Percentiles rank a stretch among this genome's conserved stretches.
phyloP scores from a whole-genome alignment of 2,797 vertebrate genomes.

The Adelosebastes latens region DNA sequence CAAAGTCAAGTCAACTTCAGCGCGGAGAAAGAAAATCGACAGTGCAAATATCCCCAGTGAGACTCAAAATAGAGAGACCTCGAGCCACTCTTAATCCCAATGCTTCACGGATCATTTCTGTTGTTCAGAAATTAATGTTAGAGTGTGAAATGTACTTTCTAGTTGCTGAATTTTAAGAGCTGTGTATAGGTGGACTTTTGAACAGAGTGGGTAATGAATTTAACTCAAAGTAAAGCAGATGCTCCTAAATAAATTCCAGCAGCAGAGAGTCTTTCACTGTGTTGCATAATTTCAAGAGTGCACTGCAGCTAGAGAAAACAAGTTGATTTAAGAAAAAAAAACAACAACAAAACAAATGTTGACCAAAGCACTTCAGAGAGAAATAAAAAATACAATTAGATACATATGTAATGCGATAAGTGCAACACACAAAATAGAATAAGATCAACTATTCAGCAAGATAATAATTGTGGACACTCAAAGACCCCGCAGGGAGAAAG shows the following conservation, averaged over 20 bases:
- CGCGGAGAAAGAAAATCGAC: background rate
- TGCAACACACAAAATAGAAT: background rate
- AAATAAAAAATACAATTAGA: background rate
- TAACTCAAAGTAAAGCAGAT: background rate
- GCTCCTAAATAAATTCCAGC: background rate
- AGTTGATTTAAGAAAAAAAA: background rate
- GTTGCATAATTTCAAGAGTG: constrained; percentile 2
- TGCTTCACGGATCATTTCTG: constrained; percentile 24
- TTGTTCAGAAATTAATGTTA: constrained; percentile 33
- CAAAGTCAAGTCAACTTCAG: constrained; percentile 52
- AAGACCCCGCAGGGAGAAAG: background rate
- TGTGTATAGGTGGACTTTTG: background rate
- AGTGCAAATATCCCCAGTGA: constrained; percentile 23
- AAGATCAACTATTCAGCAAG: background rate
- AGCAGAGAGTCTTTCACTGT: background rate
- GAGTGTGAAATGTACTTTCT: constrained; percentile 24
- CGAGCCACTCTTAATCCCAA: constrained; percentile 28
- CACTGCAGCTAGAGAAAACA: background rate
- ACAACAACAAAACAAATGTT: background rate
- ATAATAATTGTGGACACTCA: background rate
- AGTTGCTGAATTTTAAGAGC: background rate
- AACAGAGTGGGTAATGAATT: background rate
- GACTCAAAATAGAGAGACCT: constrained; percentile 33
- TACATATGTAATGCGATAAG: background rate
- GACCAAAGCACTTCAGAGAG: background rate